A percentile compares a stretch with the other conserved stretches of the same genome.
Conservation (phyloP, 2,888 invertebrate genomes). For the Lymantria dispar region DNA sequence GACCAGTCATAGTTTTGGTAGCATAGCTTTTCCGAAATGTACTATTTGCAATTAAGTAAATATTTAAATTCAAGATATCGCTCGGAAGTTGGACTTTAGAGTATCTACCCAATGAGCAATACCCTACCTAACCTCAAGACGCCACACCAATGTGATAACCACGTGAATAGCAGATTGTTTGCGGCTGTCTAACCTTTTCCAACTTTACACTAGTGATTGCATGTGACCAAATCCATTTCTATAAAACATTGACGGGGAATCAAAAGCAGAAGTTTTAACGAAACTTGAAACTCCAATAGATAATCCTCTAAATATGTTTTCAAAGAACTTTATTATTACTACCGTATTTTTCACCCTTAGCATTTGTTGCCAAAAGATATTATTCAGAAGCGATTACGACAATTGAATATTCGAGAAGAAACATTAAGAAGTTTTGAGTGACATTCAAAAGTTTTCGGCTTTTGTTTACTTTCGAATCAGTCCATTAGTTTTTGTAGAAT, state of each 20-base stretch:
- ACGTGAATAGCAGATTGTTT: no score
- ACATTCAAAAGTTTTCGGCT: not conserved
- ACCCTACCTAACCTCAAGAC: no score
- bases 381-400: constrained; percentile 1
- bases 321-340: not conserved
- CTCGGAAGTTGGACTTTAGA: no score
- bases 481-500: not conserved
- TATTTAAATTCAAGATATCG: not conserved
- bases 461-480: not conserved
- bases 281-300: not conserved
- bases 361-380: not conserved
- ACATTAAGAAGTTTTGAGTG: constrained; percentile 1
- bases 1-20: no score
- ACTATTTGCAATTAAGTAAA: no score
- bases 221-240: no score
- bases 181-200: no score
- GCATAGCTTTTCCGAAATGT: no score
- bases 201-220: no score
- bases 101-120: no score
- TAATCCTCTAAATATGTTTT: not conserved
- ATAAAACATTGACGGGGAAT: no score
- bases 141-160: no score
- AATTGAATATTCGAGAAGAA: constrained; percentile 1
- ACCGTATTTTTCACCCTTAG: not conserved
- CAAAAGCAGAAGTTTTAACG: not conserved